phyloP scores from a whole-genome alignment of 2,888 invertebrate genomes.

The Thymelicus acteon region DNA sequence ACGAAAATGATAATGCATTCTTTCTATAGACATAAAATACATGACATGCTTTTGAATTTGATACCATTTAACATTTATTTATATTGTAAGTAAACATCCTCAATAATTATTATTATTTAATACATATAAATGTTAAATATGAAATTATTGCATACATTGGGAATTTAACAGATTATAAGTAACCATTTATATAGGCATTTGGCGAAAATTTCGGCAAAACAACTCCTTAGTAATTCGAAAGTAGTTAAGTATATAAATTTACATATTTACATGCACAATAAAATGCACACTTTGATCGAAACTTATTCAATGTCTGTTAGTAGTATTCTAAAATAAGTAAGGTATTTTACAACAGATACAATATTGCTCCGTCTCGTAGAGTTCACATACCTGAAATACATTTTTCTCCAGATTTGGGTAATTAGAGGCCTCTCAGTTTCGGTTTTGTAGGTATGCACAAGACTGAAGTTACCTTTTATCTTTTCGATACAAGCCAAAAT shows the following conservation, averaged over 20 bases:
- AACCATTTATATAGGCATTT: conserved; percentile 17
- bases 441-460: not conserved
- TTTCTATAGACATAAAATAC: conserved; percentile 14
- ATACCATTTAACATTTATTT: conserved; percentile 12
- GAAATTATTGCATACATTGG: conserved; percentile 23
- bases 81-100: conserved; percentile 17
- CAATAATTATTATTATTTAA: not conserved
- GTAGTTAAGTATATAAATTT: conserved; percentile 49
- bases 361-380: not conserved
- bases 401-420: not conserved
- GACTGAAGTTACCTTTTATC: not conserved
- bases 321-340: conserved; percentile 9
- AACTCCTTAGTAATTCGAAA: conserved; percentile 47
- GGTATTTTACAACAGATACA: conserved; percentile 15
- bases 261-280: conserved; percentile 58
- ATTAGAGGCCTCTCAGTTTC: too few species aligned
- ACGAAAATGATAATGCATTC: conserved; percentile 24
- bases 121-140: conserved; percentile 8
- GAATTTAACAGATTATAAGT: conserved; percentile 26
- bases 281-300: conserved; percentile 36
- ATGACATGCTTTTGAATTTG: conserved; percentile 12
- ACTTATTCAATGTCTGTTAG: conserved; percentile 26
- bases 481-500: too few species aligned
- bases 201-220: conserved; percentile 38
- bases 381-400: not conserved